Conservation (phyloP, 2,113 vertebrate genomes). For the Lampris megalopsis region DNA sequence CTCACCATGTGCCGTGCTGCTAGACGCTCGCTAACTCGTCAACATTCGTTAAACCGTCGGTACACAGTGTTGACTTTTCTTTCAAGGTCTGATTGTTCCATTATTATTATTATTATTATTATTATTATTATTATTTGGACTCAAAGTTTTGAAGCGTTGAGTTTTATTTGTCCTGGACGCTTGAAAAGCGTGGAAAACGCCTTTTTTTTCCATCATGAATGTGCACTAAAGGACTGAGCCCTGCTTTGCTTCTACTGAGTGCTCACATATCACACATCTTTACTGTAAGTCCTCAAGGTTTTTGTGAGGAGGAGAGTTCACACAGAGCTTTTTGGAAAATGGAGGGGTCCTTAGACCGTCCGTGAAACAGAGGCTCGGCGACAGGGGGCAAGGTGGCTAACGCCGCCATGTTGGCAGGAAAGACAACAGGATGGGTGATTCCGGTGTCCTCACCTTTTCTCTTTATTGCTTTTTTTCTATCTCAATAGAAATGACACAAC, state of each 20-base stretch:
- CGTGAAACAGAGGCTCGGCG: background rate
- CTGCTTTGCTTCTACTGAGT: constrained; percentile 11
- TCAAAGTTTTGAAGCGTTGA: constrained; percentile 2
- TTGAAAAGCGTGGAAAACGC: constrained; percentile 1
- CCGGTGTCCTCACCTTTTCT: background rate
- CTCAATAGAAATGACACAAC: background rate
- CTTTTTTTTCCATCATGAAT: constrained; percentile 30
- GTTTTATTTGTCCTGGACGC: background rate
- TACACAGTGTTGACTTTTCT: constrained; percentile 31
- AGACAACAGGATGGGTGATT: background rate
- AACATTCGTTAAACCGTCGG: constrained; percentile 21
- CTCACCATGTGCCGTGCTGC: constrained; percentile 50
- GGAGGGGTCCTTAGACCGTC: background rate
- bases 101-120: constrained; percentile 2
- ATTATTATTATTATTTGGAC: no score
- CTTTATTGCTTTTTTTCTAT: background rate
- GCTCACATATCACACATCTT: constrained; percentile 31
- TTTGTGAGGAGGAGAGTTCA: constrained; percentile 16
- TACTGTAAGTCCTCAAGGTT: constrained; percentile 17
- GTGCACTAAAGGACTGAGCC: constrained; percentile 41
- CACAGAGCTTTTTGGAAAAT: constrained; percentile 22
- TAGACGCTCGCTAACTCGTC: constrained; percentile 36
- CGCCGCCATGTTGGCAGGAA: background rate
- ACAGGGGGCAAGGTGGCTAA: constrained; percentile 18
- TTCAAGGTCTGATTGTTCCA: constrained; percentile 5